Evolutionary conservation across 2,888 invertebrate genomes (phyloP).

Genomic region (Deilephila porcellus): DNA sequence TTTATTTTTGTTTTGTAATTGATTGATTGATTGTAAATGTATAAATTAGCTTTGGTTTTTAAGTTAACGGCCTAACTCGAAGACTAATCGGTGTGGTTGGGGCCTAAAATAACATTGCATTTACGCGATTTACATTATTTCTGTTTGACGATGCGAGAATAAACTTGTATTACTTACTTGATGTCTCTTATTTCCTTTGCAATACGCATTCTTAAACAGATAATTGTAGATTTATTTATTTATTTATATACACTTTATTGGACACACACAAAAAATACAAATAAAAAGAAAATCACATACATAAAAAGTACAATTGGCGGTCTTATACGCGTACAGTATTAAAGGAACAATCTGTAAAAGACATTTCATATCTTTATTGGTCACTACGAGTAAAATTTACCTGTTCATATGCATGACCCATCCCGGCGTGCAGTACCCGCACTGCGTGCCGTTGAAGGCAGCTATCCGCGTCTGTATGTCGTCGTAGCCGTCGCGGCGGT

Average conservation of each 20-base stretch:
- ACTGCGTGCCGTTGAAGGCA: conserved; percentile 87
- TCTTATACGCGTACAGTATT: too few relatives aligned
- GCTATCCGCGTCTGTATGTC: conserved; percentile 86
- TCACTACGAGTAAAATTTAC: conserved; percentile 51
- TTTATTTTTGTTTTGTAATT: conserved; percentile 58
- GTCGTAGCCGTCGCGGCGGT: conserved; percentile 85
- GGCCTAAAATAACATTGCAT: conserved; percentile 51
- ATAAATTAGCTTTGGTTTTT: conserved; percentile 45
- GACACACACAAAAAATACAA: too few relatives aligned
- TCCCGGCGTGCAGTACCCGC: conserved; percentile 91
- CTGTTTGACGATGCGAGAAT: conserved; percentile 77
- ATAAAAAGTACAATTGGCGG: too few relatives aligned
- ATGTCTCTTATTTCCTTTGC: conserved; percentile 27
- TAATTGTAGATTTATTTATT: too few relatives aligned
- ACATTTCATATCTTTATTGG: too few relatives aligned
- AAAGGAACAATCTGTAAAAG: too few relatives aligned
- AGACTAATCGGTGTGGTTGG: conserved; percentile 47
- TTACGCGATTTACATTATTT: conserved; percentile 44
- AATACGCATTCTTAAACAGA: conserved; percentile 20
- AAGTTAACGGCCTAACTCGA: conserved; percentile 49
- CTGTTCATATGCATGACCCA: conserved; percentile 90
- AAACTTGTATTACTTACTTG: conserved; percentile 73
- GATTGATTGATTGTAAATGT: conserved; percentile 46
- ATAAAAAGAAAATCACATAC: too few relatives aligned
- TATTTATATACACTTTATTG: too few relatives aligned